Conservation (phyloP, 2,888 invertebrate genomes). For the Amblyjoppa proteus region DNA sequence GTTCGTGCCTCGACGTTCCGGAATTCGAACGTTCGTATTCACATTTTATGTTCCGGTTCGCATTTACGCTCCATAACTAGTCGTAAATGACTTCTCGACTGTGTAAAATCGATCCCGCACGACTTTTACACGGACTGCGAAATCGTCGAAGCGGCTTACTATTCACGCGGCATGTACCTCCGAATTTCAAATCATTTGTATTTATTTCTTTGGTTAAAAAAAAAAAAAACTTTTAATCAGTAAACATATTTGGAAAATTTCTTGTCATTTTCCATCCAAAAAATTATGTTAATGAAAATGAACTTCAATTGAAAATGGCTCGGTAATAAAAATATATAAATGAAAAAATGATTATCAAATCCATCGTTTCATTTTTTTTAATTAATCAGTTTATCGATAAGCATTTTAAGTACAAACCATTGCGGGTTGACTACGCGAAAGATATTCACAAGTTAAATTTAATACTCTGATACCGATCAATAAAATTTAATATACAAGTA, state of each 20-base stretch:
- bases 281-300: not conserved
- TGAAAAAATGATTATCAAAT: too few relatives aligned
- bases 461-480: too few relatives aligned
- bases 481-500: too few relatives aligned
- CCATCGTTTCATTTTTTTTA: too few relatives aligned
- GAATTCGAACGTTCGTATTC: constrained; percentile 12
- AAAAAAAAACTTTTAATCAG: not conserved
- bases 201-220: not conserved
- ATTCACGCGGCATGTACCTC: not conserved
- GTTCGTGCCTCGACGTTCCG: not conserved
- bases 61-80: constrained; percentile 1
- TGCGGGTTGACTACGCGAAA: too few relatives aligned
- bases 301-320: not conserved
- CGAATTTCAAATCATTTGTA: not conserved
- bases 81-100: not conserved
- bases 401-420: too few relatives aligned
- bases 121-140: not conserved
- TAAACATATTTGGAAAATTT: not conserved
- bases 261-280: not conserved
- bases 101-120: not conserved
- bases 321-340: not conserved
- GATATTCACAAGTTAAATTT: too few relatives aligned
- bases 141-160: not conserved
- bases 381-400: too few relatives aligned
- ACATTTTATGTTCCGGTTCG: not conserved